These are phyloP conservation scores for Galerucella pusilla DNA, from an alignment of 2,888 invertebrate species.

Conservation along the genomic window DNA sequence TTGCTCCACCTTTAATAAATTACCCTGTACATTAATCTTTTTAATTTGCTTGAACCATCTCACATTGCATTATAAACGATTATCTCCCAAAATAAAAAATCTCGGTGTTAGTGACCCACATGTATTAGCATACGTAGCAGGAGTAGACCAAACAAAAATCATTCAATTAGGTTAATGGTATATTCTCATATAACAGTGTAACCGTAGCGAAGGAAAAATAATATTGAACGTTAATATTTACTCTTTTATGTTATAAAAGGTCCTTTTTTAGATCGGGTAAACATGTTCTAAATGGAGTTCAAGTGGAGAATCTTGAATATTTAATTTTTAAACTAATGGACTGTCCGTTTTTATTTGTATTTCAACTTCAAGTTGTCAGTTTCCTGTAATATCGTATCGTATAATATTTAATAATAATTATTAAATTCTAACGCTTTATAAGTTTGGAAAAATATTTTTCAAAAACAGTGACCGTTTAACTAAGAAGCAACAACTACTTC, in stretches of 20 bases:
- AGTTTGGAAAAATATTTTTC: no score
- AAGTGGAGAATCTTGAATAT: background rate
- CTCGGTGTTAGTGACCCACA: background rate
- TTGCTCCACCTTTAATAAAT: no score
- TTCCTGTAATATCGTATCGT: no score
- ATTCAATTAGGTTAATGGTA: constrained; percentile 22
- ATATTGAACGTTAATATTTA: constrained; percentile 18
- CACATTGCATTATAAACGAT: no score
- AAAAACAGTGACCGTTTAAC: no score
- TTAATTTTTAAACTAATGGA: background rate
- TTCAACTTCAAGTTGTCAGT: background rate
- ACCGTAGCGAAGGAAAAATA: constrained; percentile 8
- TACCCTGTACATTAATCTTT: no score
- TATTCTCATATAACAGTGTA: constrained; percentile 18
- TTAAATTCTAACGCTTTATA: no score
- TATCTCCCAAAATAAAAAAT: background rate
- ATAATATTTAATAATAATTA: no score
- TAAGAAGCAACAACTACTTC: no score
- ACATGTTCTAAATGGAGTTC: background rate
- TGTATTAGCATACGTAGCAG: background rate
- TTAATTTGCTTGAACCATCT: no score
- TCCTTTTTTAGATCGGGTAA: background rate
- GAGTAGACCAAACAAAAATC: background rate
- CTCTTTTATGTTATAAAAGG: background rate
- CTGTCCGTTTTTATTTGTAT: background rate